Evolutionary conservation across 1,140 invertebrate species (phyloP).

Genomic region (Platyura marginata): DNA sequence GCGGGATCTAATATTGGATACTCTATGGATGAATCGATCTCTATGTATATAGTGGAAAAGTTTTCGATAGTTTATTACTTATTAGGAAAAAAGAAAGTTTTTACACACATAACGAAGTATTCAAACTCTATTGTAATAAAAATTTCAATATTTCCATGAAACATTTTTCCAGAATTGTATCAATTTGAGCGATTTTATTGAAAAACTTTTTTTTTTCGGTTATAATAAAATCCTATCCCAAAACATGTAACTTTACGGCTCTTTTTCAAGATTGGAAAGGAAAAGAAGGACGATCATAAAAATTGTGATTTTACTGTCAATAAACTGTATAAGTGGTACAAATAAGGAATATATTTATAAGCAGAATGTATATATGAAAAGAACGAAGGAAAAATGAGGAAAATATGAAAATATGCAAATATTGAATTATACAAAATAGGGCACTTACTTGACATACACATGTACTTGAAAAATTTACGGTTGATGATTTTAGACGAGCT

Average conservation of each 20-base stretch:
- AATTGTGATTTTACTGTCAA: background rate
- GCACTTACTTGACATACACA: background rate
- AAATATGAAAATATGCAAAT: no score
- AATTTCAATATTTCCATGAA: background rate
- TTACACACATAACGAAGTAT: background rate
- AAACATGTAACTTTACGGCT: background rate
- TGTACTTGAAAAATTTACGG: no score
- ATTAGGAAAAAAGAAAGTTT: no score
- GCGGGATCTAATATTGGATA: no score
- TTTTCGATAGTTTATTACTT: no score
- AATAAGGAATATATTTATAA: background rate
- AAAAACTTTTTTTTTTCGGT: background rate
- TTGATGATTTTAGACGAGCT: no score
- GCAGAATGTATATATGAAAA: background rate
- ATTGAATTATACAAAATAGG: background rate
- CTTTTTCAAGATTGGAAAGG: background rate
- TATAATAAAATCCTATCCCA: background rate
- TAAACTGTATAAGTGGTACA: background rate
- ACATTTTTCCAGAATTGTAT: background rate
- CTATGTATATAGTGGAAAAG: no score
- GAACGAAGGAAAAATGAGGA: background rate
- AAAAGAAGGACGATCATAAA: background rate
- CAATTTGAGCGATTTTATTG: background rate
- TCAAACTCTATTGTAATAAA: background rate
- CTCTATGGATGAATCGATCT: no score